These are phyloP conservation scores for Neolamprologus cancellatus DNA, from an alignment of 2,113 vertebrate genomes.

Conservation along the genomic window DNA sequence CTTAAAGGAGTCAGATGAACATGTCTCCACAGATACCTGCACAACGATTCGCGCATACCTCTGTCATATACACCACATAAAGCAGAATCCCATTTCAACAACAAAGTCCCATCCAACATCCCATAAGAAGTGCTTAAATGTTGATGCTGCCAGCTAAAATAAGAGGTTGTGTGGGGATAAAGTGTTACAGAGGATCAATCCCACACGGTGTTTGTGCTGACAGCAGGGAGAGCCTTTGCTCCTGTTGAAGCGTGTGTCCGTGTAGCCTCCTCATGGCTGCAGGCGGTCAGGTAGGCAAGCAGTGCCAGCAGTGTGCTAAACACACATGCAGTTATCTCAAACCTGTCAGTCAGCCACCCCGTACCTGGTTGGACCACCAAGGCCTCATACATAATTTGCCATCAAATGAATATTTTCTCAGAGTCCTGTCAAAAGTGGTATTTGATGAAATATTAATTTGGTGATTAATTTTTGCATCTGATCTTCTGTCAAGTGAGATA, in stretches of 20 bases:
- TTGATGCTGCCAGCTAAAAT: constrained; percentile 44
- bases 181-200: constrained; percentile 37
- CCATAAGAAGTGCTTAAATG: constrained; percentile 52
- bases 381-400: constrained; percentile 66
- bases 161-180: constrained; percentile 5
- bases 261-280: constrained; percentile 51
- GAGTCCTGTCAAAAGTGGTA: constrained; percentile 43
- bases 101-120: constrained; percentile 19
- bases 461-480: constrained; percentile 63
- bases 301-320: constrained; percentile 49
- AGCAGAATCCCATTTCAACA: constrained; percentile 51
- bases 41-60: constrained; percentile 42
- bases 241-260: constrained; percentile 47
- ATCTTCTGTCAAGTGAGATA: constrained; percentile 57
- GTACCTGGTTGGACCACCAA: constrained; percentile 29
- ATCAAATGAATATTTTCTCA: constrained; percentile 63
- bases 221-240: constrained; percentile 38
- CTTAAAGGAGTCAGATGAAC: constrained; percentile 66
- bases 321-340: constrained; percentile 42
- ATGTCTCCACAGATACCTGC: constrained; percentile 70
- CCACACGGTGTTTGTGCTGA: constrained; percentile 37
- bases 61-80: constrained; percentile 73
- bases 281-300: constrained; percentile 52
- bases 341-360: constrained; percentile 53
- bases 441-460: constrained; percentile 68